These are phyloP conservation scores for Lagodon rhomboides DNA, from an alignment of 2,797 vertebrate genomes.

Conservation along the genomic window DNA sequence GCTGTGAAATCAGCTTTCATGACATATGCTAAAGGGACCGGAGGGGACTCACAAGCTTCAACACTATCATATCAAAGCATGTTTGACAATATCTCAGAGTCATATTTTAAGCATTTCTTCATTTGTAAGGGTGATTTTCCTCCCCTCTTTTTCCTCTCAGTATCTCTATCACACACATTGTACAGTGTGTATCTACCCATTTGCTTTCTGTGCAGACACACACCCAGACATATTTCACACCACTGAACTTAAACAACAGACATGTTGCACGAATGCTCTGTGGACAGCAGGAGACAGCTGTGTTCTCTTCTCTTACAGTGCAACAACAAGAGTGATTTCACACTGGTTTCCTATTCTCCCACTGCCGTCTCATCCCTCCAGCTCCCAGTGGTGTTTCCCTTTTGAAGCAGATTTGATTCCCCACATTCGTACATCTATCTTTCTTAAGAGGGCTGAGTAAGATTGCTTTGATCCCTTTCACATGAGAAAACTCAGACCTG, in stretches of 20 bases:
- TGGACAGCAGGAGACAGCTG: slow-evolving; percentile 60
- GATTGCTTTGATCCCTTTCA: slow-evolving; percentile 78
- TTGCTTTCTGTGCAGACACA: slow-evolving; percentile 17
- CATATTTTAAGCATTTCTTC: slow-evolving; percentile 15
- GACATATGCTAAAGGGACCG: slow-evolving; percentile 57
- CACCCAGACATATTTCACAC: slow-evolving; percentile 28
- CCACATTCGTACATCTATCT: slow-evolving; percentile 73
- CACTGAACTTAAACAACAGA: slow-evolving; percentile 44
- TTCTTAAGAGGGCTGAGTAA: slow-evolving; percentile 71
- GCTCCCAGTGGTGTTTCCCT: slow-evolving; percentile 71
- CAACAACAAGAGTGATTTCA: slow-evolving; percentile 69
- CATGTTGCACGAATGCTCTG: slow-evolving; percentile 35
- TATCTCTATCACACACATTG: not conserved
- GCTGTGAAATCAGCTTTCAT: slow-evolving; percentile 70
- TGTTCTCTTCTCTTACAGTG: slow-evolving; percentile 57
- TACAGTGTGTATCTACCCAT: not conserved
- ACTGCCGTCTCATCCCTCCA: slow-evolving; percentile 59
- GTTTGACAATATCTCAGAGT: slow-evolving; percentile 57
- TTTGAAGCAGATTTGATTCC: slow-evolving; percentile 76
- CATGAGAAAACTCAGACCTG: slow-evolving; percentile 65
- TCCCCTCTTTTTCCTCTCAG: not conserved
- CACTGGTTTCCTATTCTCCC: slow-evolving; percentile 65
- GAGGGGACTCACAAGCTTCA: slow-evolving; percentile 47
- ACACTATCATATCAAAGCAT: slow-evolving; percentile 62
- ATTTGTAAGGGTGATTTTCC: slow-evolving; percentile 16